phyloP scores from a whole-genome alignment of 2,797 vertebrate genomes.

The Microctenopoma stevenorrisi region DNA sequence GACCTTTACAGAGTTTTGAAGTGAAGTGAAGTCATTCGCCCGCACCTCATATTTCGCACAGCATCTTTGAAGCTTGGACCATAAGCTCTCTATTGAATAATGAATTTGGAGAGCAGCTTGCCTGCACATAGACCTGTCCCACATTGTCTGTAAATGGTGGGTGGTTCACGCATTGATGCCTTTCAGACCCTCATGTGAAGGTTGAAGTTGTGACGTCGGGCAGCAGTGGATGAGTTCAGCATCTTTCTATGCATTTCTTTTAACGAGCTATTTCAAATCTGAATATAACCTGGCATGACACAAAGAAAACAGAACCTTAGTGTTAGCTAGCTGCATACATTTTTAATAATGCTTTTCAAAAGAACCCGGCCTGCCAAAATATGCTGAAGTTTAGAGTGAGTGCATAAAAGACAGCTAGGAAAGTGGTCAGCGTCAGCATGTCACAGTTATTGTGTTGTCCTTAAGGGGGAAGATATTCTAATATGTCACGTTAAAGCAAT shows the following conservation, averaged over 20 bases:
- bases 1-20: slow-evolving; percentile 63
- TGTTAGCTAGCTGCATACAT: neutral
- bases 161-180: slow-evolving; percentile 1
- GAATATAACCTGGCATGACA: neutral
- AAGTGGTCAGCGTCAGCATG: slow-evolving; percentile 44
- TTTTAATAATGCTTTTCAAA: slow-evolving; percentile 19
- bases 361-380: neutral
- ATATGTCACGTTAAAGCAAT: slow-evolving; percentile 30
- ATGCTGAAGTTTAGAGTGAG: slow-evolving; percentile 7
- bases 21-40: slow-evolving; percentile 24
- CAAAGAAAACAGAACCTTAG: neutral
- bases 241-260: slow-evolving; percentile 2
- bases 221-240: neutral
- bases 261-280: slow-evolving; percentile 1
- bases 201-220: slow-evolving; percentile 40
- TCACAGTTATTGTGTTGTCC: slow-evolving; percentile 1
- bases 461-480: slow-evolving; percentile 22
- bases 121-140: slow-evolving; percentile 28
- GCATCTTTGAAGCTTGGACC: slow-evolving; percentile 55
- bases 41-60: slow-evolving; percentile 8
- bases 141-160: slow-evolving; percentile 13
- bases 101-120: slow-evolving; percentile 48
- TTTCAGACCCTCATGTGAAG: slow-evolving; percentile 37
- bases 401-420: slow-evolving; percentile 14
- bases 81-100: slow-evolving; percentile 63